Percentiles rank a stretch among this genome's conserved stretches.
Conservation (phyloP, 2,113 vertebrate species). For the Paraplagusia blochii region DNA sequence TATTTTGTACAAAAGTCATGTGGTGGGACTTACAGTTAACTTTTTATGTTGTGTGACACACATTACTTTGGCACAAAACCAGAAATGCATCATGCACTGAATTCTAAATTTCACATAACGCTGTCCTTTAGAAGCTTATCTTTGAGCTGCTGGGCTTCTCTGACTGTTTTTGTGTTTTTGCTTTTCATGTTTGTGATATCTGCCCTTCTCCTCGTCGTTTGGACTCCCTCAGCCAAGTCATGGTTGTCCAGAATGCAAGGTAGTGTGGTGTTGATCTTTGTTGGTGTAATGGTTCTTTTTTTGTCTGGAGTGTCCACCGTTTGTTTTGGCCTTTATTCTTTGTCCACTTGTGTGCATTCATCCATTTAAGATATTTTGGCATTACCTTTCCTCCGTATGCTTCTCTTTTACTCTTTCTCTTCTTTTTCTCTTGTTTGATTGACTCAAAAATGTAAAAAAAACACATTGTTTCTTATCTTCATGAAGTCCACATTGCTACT, state of each 20-base stretch:
- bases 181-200: slow-evolving; percentile 78
- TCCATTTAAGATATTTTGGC: slow-evolving; percentile 43
- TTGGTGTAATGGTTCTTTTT: slow-evolving; percentile 51
- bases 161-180: slow-evolving; percentile 75
- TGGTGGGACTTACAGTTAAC: slow-evolving; percentile 22
- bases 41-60: slow-evolving; percentile 24
- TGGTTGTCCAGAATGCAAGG: slow-evolving; percentile 99
- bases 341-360: slow-evolving; percentile 40
- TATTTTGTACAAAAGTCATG: slow-evolving; percentile 24
- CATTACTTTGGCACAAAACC: slow-evolving; percentile 34
- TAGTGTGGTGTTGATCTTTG: slow-evolving; percentile 77
- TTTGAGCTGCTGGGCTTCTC: slow-evolving; percentile 74
- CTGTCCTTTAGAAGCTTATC: slow-evolving; percentile 65
- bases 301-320: slow-evolving; percentile 54
- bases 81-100: slow-evolving; percentile 27
- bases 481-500: slow-evolving; percentile 29
- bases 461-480: slow-evolving; percentile 30
- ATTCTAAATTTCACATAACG: slow-evolving; percentile 60
- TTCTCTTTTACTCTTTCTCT: slow-evolving; percentile 46
- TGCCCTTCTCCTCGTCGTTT: slow-evolving; percentile 78
- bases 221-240: slow-evolving; percentile 96
- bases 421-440: too few relatives aligned
- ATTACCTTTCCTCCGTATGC: slow-evolving; percentile 46
- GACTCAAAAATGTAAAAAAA: slow-evolving; percentile 8
- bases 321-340: slow-evolving; percentile 59